These are phyloP conservation scores for Frankliniella fusca DNA, from an alignment of 2,888 invertebrate species.

Conservation along the genomic window DNA sequence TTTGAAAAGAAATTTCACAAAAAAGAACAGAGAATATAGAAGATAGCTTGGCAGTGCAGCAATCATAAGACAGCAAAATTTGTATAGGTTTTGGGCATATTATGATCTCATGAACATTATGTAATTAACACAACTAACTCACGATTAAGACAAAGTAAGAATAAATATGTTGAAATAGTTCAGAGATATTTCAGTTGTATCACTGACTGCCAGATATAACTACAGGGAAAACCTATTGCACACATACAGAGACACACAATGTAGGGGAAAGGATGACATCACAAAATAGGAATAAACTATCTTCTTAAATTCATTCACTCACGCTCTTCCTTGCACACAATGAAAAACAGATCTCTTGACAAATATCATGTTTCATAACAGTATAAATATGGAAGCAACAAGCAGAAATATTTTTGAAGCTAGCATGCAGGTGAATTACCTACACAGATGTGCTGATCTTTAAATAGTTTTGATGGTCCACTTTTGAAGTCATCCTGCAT, in stretches of 20 bases:
- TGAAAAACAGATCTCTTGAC: background rate
- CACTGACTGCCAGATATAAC: background rate
- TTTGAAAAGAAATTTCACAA: background rate
- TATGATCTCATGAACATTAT: no score
- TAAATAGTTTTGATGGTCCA: background rate
- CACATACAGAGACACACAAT: background rate
- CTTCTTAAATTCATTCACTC: background rate
- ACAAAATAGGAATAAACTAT: background rate
- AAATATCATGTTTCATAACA: conserved; percentile 21
- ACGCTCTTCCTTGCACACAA: background rate
- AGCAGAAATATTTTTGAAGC: conserved; percentile 6
- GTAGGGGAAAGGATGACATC: background rate
- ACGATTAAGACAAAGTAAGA: background rate
- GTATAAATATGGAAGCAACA: background rate
- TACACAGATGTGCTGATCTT: no score
- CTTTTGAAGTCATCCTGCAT: conserved; percentile 54
- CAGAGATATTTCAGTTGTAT: background rate
- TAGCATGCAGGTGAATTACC: background rate
- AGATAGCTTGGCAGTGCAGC: no score
- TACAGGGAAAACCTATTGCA: background rate
- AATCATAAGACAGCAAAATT: no score
- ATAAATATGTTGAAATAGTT: background rate
- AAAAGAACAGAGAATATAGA: no score
- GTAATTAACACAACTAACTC: no score
- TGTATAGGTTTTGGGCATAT: no score